Conservation (phyloP, 1,140 invertebrate species). For the Cydia splendana region DNA sequence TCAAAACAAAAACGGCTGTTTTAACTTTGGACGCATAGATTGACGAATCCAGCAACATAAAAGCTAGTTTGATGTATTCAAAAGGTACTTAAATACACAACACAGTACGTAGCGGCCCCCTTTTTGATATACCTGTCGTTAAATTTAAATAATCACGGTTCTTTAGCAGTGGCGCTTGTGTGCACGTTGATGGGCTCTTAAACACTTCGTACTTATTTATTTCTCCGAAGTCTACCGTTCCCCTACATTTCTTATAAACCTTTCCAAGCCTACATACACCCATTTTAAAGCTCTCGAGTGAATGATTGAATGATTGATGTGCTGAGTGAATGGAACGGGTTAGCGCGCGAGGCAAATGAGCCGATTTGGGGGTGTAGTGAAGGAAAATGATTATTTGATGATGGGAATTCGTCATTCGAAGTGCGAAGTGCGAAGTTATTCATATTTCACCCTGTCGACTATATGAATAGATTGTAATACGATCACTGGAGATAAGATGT, state of each 20-base stretch:
- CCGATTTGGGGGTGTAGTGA: conserved; percentile 12
- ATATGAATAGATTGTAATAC: not conserved
- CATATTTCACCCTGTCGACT: not conserved
- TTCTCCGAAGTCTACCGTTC: not conserved
- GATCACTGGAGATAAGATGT: no score
- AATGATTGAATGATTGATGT: conserved; percentile 3
- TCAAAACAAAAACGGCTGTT: no score
- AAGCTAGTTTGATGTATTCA: no score
- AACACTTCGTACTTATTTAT: not conserved
- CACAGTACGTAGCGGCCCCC: no score
- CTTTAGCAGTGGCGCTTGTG: no score
- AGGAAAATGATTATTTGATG: conserved; percentile 11
- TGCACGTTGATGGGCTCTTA: no score
- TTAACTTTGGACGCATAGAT: no score
- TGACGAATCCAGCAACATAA: no score
- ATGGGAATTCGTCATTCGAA: not conserved
- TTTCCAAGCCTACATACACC: not conserved
- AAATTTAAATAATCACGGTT: no score
- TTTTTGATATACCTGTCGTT: no score
- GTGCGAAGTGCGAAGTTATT: not conserved
- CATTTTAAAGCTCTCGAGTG: conserved; percentile 4
- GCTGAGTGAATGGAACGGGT: not conserved
- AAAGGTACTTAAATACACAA: no score
- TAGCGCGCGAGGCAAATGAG: conserved; percentile 9
- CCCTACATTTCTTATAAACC: conserved; percentile 17